phyloP scores from a whole-genome alignment of 2,888 invertebrate genomes.

The Cheilosia impressa region DNA sequence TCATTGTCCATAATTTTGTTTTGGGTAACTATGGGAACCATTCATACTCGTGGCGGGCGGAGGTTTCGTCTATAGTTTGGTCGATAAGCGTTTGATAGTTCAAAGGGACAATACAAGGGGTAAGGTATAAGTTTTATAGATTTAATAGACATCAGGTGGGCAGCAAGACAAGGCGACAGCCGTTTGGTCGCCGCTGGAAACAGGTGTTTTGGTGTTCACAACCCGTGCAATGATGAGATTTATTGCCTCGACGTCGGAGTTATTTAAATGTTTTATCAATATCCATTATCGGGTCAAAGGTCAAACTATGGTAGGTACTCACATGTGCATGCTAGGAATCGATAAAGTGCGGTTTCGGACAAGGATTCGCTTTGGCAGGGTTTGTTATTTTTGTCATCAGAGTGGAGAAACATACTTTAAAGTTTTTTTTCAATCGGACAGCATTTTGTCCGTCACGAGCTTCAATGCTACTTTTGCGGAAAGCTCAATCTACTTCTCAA shows the following conservation, averaged over 20 bases:
- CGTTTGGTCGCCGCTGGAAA: conserved; percentile 47
- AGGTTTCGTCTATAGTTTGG: conserved; percentile 58
- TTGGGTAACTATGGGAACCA: conserved; percentile 47
- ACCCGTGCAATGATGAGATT: conserved; percentile 52
- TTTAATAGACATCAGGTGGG: conserved; percentile 33
- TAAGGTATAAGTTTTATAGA: conserved; percentile 3
- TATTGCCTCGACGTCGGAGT: conserved; percentile 19
- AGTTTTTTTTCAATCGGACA: too few relatives aligned
- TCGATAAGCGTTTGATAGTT: conserved; percentile 59
- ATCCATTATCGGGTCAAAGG: conserved; percentile 64
- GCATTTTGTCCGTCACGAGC: too few relatives aligned
- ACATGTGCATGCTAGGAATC: conserved; percentile 15
- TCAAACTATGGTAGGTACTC: not conserved
- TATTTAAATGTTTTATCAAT: conserved; percentile 73
- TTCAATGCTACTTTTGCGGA: too few relatives aligned
- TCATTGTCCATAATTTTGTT: conserved; percentile 35
- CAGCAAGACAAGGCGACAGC: conserved; percentile 21
- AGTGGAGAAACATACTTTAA: too few relatives aligned
- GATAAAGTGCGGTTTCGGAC: conserved; percentile 1
- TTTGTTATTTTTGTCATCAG: not conserved
- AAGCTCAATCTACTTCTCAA: too few relatives aligned
- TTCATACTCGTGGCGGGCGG: conserved; percentile 27
- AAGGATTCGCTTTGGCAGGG: not conserved
- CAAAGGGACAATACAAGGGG: conserved; percentile 28
- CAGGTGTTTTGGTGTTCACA: conserved; percentile 66